phyloP scores from a whole-genome alignment of 2,113 vertebrate genomes.

The Excalfactoria chinensis region DNA sequence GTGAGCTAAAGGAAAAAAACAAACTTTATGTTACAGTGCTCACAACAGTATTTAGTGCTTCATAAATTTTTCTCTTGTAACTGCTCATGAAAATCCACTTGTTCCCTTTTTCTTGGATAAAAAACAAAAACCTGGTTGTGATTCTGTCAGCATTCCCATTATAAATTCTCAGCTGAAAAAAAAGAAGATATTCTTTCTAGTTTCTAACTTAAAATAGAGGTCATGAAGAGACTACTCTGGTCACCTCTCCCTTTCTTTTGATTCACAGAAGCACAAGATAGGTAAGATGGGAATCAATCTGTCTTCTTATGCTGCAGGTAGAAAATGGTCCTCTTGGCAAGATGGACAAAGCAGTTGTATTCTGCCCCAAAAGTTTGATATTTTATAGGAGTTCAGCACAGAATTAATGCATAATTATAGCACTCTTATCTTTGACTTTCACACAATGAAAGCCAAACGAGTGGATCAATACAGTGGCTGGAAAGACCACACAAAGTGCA shows the following conservation, averaged over 20 bases:
- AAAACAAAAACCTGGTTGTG: background rate
- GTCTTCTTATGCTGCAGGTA: background rate
- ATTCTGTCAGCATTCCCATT: background rate
- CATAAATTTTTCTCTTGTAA: background rate
- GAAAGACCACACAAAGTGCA: background rate
- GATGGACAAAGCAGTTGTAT: accelerated
- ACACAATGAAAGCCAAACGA: background rate
- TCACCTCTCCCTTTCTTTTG: background rate
- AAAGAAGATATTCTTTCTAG: background rate
- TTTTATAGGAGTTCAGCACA: background rate
- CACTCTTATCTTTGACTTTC: background rate
- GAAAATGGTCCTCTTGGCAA: background rate
- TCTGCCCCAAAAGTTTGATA: background rate
- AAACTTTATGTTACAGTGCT: background rate
- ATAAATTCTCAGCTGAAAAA: constrained; percentile 16
- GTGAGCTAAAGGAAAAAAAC: constrained; percentile 11
- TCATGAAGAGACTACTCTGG: background rate
- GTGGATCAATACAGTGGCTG: background rate
- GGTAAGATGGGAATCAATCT: background rate
- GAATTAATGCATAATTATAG: background rate
- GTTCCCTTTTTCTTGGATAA: background rate
- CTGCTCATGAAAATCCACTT: background rate
- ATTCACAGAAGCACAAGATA: background rate
- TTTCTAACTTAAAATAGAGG: background rate
- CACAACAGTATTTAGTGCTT: constrained; percentile 1